Percentiles rank a stretch among this genome's conserved stretches.
Evolutionary conservation across 1,140 invertebrate genomes (phyloP).

Genomic region (Coboldia fuscipes): DNA sequence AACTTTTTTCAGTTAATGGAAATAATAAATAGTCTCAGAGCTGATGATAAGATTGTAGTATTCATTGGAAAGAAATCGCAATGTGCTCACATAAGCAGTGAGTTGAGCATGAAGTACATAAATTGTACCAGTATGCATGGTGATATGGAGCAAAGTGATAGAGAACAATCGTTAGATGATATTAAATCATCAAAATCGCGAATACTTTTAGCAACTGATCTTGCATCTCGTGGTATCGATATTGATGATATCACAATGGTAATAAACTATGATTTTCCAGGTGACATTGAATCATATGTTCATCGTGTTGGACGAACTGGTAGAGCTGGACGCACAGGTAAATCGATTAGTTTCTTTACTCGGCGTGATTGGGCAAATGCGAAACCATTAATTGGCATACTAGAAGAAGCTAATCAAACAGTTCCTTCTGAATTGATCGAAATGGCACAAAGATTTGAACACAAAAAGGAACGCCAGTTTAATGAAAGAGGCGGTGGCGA

Average conservation of each 20-base stretch:
- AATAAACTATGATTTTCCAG: slow-evolving; percentile 76
- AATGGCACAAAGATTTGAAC: slow-evolving; percentile 46
- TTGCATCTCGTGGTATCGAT: slow-evolving; percentile 78
- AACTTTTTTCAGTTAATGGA: slow-evolving; percentile 27
- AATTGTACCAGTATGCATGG: slow-evolving; percentile 65
- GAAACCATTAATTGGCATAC: slow-evolving; percentile 56
- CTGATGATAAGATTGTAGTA: slow-evolving; percentile 62
- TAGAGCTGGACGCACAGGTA: slow-evolving; percentile 61
- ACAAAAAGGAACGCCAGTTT: slow-evolving; percentile 32
- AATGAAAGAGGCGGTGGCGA: slow-evolving; percentile 22
- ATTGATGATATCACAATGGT: slow-evolving; percentile 77
- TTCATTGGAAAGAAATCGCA: slow-evolving; percentile 69
- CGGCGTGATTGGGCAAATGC: slow-evolving; percentile 59
- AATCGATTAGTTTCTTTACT: slow-evolving; percentile 61
- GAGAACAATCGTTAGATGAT: slow-evolving; percentile 66
- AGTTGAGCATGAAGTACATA: slow-evolving; percentile 44
- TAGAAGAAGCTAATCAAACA: slow-evolving; percentile 52
- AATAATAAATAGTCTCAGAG: slow-evolving; percentile 29
- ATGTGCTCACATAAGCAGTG: slow-evolving; percentile 60
- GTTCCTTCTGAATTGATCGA: slow-evolving; percentile 44
- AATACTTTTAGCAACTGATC: slow-evolving; percentile 86
- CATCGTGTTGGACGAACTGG: slow-evolving; percentile 76
- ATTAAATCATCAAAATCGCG: slow-evolving; percentile 49
- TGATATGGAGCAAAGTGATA: slow-evolving; percentile 65
- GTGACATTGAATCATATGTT: slow-evolving; percentile 80